Percentiles rank a stretch among this genome's conserved stretches.
phyloP scores from a whole-genome alignment of 2,113 vertebrate genomes.

The Stigmatopora nigra region DNA sequence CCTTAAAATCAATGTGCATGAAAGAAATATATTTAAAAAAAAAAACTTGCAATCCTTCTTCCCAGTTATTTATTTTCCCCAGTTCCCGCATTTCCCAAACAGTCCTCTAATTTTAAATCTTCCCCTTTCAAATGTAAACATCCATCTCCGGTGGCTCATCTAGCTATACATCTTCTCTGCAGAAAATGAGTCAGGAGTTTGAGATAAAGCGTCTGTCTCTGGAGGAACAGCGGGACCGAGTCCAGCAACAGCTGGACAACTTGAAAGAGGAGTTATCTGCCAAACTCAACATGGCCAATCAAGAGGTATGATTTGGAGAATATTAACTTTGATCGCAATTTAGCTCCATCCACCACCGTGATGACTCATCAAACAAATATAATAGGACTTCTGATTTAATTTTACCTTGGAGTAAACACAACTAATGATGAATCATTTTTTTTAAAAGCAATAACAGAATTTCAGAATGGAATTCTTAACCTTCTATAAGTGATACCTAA shows the following conservation, averaged over 20 bases:
- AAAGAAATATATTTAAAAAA: not conserved
- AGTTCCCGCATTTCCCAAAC: not conserved
- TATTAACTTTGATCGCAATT: no score
- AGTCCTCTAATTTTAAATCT: not conserved
- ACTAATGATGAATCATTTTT: no score
- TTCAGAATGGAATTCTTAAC: no score
- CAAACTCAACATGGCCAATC: constrained; percentile 84
- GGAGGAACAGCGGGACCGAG: constrained; percentile 83
- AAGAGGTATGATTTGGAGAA: constrained; percentile 70
- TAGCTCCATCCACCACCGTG: no score
- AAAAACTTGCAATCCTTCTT: not conserved
- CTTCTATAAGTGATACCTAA: no score
- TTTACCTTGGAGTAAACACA: no score
- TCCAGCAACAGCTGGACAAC: constrained; percentile 84
- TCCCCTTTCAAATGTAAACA: not conserved
- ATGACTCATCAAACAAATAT: no score
- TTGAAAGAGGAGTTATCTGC: constrained; percentile 82
- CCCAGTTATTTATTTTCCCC: not conserved
- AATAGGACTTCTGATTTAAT: no score
- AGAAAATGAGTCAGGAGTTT: constrained; percentile 92
- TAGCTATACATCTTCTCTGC: constrained; percentile 4
- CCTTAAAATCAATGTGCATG: no score
- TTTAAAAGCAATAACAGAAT: no score
- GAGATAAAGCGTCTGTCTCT: constrained; percentile 83
- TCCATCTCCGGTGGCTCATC: not conserved